Percentiles rank a stretch among this genome's conserved stretches.
These are phyloP conservation scores for Phenganax stokvisi DNA, from an alignment of 92 coral and sea anemone species.

Conservation along the genomic window DNA sequence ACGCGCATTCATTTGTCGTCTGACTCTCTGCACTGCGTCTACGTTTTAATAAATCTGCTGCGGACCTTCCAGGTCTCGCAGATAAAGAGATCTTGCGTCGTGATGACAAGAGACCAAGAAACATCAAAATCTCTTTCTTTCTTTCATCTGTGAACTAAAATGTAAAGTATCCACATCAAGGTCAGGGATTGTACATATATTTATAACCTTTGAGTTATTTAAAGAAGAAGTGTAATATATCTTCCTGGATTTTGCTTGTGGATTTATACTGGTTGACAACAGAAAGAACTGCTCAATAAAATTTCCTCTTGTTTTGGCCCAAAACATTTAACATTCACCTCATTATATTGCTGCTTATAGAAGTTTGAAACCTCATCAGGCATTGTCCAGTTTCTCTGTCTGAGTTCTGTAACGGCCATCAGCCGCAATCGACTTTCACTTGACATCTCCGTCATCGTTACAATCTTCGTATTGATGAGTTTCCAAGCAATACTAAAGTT, in stretches of 20 bases:
- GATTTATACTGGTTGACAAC: too few relatives aligned
- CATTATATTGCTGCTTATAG: slow-evolving; percentile 30
- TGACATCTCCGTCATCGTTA: background rate
- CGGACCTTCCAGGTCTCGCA: slow-evolving; percentile 32
- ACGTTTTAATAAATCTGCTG: slow-evolving; percentile 34
- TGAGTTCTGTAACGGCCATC: slow-evolving; percentile 14
- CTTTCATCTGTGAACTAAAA: slow-evolving; percentile 3
- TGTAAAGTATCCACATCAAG: background rate
- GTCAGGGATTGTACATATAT: background rate
- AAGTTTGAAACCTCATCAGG: background rate
- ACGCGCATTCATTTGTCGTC: background rate
- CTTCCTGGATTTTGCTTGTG: slow-evolving; percentile 33
- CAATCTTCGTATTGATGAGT: background rate
- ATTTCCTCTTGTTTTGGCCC: too few relatives aligned
- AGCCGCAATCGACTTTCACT: slow-evolving; percentile 13
- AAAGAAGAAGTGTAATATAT: background rate
- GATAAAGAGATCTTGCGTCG: slow-evolving; percentile 24
- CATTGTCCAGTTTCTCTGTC: slow-evolving; percentile 3
- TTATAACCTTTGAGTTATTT: background rate
- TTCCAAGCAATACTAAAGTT: slow-evolving; percentile 15
- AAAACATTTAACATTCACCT: slow-evolving; percentile 9
- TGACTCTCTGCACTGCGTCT: slow-evolving; percentile 12
- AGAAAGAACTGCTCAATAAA: too few relatives aligned
- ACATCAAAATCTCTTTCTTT: slow-evolving; percentile 9
- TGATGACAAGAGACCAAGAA: slow-evolving; percentile 19